Base-by-base conservation (phyloP, 2,888 invertebrate genomes). In the Syritta pipiens region DNA sequence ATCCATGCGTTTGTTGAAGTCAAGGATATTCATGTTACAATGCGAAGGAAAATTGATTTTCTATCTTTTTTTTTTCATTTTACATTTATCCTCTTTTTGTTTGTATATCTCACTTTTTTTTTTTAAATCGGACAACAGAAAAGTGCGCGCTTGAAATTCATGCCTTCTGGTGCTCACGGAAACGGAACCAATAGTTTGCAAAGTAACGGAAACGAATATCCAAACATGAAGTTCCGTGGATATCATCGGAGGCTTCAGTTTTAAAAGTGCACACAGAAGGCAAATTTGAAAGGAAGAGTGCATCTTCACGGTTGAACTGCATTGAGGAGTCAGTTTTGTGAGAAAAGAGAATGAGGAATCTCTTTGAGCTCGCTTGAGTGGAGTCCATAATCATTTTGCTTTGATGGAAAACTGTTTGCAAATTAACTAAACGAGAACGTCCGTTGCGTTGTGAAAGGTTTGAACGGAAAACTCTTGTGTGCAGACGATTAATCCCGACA, bases 1-100 rank as follows among this genome's bases (percentile, higher is more conserved):
- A 17, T 5, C 12, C 17, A 4, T 5, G 37, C 37, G 6, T 6
- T 5, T 42, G n/a, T 17, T 42, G 9, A 6, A 59, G 22, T 59
- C 42, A 44, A 32, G 46, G 32, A 22, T 59, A 35, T 20, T 32
- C 24, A 30, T 12, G 14, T 32, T 40, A 37, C 37, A 59, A 59
- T 14, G 44, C 12, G 49, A 63, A 32, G 6, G 42, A 32, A 53
- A 46, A 65, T 63, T 65, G 53, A 65, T 65, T 65, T 65, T 65
- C 53, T 17, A 12, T 19, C 3, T 14, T 24, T 22, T 20, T 5
- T 10, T 10, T 28, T 55, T 24, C 3, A 12, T 32, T 32, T 51
- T 26, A 32, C 10, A 59, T 46, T 44, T 44, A 12, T 14, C 5
- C 10, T 5, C 14, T 24, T 24, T 26, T n/a, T n/a, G n/a, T 4